Evolutionary conservation across 2,888 invertebrate genomes (phyloP).

Genomic region (Hyposoter dolosus): DNA sequence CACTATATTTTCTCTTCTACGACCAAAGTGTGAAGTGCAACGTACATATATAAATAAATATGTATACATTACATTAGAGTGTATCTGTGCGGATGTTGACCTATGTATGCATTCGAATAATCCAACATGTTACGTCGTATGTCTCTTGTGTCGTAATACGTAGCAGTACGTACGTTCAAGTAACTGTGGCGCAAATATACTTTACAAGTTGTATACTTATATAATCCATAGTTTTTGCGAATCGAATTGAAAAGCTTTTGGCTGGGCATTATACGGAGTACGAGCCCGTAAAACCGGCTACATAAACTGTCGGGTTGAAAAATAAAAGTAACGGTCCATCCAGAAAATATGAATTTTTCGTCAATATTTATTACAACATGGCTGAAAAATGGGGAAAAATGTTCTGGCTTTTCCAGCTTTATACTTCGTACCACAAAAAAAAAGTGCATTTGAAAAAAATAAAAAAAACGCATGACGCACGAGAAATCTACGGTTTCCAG

Average conservation of each 20-base stretch:
- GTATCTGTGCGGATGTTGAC: conserved; percentile 3
- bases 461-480: conserved; percentile 6
- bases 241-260: conserved; percentile 1
- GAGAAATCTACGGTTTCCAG: background rate
- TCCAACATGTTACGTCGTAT: conserved; percentile 18
- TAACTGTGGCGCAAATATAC: conserved; percentile 25
- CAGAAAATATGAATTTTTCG: conserved; percentile 3
- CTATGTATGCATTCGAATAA: background rate
- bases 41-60: background rate
- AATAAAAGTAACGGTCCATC: background rate
- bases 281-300: background rate
- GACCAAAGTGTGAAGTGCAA: background rate
- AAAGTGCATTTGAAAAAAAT: background rate
- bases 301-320: background rate
- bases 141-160: conserved; percentile 35
- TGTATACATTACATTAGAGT: background rate
- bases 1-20: conserved; percentile 4
- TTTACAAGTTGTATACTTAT: background rate
- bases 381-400: background rate
- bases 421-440: background rate
- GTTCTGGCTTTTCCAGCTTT: background rate
- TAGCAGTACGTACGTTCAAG: conserved; percentile 34
- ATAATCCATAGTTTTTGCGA: background rate
- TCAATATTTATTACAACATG: background rate
- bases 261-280: background rate